phyloP scores from a whole-genome alignment of 2,888 invertebrate species.

The Melanargia galathea region DNA sequence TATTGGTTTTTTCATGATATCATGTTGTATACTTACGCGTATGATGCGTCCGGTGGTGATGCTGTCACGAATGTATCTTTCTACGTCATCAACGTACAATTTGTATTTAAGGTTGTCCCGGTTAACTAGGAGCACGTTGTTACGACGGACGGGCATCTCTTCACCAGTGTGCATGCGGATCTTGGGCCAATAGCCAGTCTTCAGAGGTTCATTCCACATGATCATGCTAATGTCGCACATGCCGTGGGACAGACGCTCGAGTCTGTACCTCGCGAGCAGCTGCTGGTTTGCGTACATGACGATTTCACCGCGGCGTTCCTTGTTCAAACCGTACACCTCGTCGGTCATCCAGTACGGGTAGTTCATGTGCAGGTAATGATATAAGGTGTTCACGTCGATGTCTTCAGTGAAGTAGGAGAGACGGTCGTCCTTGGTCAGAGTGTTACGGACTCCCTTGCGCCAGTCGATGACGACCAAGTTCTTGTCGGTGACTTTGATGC shows the following conservation, averaged over 20 bases:
- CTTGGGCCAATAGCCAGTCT: conserved; percentile 82
- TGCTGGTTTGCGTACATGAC: conserved; percentile 84
- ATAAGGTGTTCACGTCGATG: conserved; percentile 87
- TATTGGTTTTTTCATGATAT: neutral
- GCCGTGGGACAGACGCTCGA: conserved; percentile 75
- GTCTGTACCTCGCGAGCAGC: conserved; percentile 82
- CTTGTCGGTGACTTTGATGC: conserved; percentile 76
- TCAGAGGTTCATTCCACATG: conserved; percentile 68
- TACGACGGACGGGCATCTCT: conserved; percentile 80
- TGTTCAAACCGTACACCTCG: conserved; percentile 71
- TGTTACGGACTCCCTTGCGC: conserved; percentile 84
- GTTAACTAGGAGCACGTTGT: conserved; percentile 59
- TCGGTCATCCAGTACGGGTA: conserved; percentile 87
- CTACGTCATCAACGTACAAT: conserved; percentile 65
- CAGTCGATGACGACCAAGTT: conserved; percentile 85
- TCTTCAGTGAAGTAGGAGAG: conserved; percentile 90
- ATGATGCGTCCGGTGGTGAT: conserved; percentile 66
- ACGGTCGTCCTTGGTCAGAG: conserved; percentile 82
- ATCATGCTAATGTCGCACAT: conserved; percentile 77
- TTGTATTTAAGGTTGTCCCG: conserved; percentile 60
- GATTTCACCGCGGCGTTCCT: conserved; percentile 81
- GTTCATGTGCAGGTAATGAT: conserved; percentile 85
- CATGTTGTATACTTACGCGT: conserved; percentile 55
- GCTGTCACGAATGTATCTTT: conserved; percentile 79
- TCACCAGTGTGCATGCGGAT: conserved; percentile 81